These are phyloP conservation scores for Oreotragus oreotragus DNA, from an alignment of 2,113 vertebrate species.

Conservation along the genomic window DNA sequence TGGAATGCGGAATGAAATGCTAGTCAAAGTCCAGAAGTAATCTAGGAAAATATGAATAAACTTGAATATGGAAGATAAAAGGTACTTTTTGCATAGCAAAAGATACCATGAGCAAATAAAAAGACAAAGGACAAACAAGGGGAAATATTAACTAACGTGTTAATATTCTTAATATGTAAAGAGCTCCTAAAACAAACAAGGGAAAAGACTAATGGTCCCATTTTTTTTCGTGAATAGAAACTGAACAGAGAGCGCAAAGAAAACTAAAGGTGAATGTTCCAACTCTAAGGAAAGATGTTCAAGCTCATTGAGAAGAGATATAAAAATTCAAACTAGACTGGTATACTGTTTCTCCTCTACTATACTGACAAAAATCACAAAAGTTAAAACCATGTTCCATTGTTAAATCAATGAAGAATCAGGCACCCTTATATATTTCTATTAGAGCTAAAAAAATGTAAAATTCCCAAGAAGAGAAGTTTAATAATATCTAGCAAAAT, in stretches of 20 bases:
- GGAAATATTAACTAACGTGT: background rate
- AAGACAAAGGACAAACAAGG: background rate
- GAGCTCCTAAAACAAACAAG: background rate
- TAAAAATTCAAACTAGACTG: background rate
- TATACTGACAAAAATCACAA: background rate
- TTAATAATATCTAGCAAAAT: background rate
- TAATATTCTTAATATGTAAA: background rate
- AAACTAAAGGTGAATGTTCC: background rate
- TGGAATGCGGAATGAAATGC: too few species aligned
- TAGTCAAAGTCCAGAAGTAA: background rate
- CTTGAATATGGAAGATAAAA: background rate
- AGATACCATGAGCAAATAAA: background rate
- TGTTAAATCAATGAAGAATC: background rate
- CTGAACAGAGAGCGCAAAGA: background rate
- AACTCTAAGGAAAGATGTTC: background rate
- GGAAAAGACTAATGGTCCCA: background rate
- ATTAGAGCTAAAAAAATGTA: background rate
- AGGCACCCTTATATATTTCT: background rate
- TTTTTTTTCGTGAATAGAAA: background rate
- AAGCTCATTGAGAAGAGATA: background rate
- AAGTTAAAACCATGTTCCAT: background rate
- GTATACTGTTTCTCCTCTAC: background rate
- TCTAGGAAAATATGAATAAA: background rate
- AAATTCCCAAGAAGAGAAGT: background rate
- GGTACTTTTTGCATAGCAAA: background rate